These are phyloP conservation scores for Penaeus chinensis DNA, from an alignment of 1,140 invertebrate genomes.

Conservation along the genomic window DNA sequence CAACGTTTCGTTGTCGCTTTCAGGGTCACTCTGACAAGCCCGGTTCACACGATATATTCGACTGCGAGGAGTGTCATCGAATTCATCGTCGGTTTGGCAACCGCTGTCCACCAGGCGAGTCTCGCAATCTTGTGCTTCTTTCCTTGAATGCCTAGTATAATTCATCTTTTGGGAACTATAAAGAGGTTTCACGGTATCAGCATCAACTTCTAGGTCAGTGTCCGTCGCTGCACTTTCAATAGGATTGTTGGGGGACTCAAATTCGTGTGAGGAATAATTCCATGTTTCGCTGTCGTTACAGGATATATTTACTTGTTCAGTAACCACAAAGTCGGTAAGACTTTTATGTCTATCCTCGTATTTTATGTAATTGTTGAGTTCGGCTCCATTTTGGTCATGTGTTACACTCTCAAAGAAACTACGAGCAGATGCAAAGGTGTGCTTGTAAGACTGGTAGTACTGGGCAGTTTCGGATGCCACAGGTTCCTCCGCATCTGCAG, in stretches of 20 bases:
- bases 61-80: not conserved
- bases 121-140: not conserved
- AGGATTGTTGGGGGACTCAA: not conserved
- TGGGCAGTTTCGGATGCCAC: not conserved
- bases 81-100: constrained; percentile 35
- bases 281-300: too few species aligned
- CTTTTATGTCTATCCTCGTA: too few species aligned
- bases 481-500: not conserved
- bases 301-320: too few species aligned
- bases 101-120: constrained; percentile 19
- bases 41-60: not conserved
- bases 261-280: not conserved
- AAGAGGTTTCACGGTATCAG: too few species aligned
- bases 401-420: constrained; percentile 30
- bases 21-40: constrained; percentile 8
- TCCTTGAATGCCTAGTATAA: not conserved
- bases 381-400: not conserved
- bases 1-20: not conserved
- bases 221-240: too few species aligned
- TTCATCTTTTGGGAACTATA: not conserved
- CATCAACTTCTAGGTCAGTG: too few species aligned
- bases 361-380: too few species aligned
- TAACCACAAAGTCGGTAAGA: too few species aligned
- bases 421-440: constrained; percentile 30
- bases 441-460: constrained; percentile 18